Evolutionary conservation across 2,113 vertebrate genomes (phyloP), one percentile per base, ranked within the genome.

Genomic region (Vulpes ferrilata): DNA sequence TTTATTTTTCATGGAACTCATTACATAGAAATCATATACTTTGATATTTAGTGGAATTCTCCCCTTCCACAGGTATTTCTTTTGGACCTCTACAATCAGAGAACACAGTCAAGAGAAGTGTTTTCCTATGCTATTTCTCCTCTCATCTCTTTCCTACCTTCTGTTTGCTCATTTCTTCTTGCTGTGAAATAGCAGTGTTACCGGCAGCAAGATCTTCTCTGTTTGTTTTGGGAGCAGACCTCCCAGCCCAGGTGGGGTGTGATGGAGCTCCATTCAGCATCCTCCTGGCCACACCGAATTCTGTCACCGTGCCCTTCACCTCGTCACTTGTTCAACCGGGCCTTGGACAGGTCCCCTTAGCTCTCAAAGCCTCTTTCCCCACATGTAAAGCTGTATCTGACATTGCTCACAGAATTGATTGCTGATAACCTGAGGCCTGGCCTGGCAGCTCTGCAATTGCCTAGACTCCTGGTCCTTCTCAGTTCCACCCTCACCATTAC

Each of bases 1-100:
- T 69, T 69, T 78, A 38, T 38, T 92, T 93, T 92, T 93, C 30
- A 64, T n/a, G 22, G 83, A 84, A 43, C 19, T 55, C 48, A 71
- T 22, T 87, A 35, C 30, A 53, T 80, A 88, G 0, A 0, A 96
- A 59, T 80, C 43, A 82, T 30, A 20, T 83, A 35, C 10, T 84
- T 67, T 53, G 38, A 51, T 57, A 48, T 71, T 96, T 96, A 59
- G 25, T 35, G 27, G 53, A 89, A 92, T 92, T 78, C n/a, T 74
- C 11, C 15, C 11, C 13, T 57, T 73, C 81, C 43, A 59, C 23
- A 62, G 27, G 30, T 95, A 48, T 94, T 90, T 92, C 57, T 82
- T 93, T 93, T 74, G 73, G 57, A 76, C 30, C 62, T 59, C 64
- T 27, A 20, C 17, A 88, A 16, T 93, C 25, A 90, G 57, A 64